Conservation (phyloP, 1,140 invertebrate genomes). For the Adoxophyes honmai region DNA sequence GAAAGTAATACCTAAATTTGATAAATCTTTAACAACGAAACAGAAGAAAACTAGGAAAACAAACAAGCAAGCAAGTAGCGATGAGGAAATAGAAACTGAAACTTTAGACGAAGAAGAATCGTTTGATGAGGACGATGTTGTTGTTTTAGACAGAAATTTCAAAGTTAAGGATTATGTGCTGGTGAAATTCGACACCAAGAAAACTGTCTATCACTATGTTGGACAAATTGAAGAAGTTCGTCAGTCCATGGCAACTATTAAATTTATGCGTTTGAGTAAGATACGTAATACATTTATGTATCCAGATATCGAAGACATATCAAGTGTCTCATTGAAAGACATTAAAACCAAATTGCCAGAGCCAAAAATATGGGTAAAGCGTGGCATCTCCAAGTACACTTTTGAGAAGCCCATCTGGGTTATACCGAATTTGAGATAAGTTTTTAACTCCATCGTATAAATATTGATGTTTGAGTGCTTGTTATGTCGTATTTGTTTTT, state of each 20-base stretch:
- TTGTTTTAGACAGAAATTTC: too few species aligned
- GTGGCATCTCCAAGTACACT: conserved; percentile 30
- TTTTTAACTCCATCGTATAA: too few species aligned
- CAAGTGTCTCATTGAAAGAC: conserved; percentile 27
- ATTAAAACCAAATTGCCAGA: conserved; percentile 33
- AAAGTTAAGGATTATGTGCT: conserved; percentile 37
- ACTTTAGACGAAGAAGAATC: too few species aligned
- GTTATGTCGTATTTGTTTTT: too few species aligned
- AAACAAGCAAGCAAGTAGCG: too few species aligned
- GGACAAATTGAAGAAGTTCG: conserved; percentile 34
- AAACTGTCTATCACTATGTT: conserved; percentile 36
- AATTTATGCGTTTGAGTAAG: conserved; percentile 35
- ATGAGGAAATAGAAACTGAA: too few species aligned
- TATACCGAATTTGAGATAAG: conserved; percentile 29
- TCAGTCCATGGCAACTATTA: conserved; percentile 32
- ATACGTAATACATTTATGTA: conserved; percentile 30
- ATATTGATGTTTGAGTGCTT: too few species aligned
- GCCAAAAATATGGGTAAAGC: conserved; percentile 32
- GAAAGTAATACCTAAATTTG: too few species aligned
- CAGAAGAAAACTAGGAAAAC: too few species aligned
- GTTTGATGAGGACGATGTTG: too few species aligned
- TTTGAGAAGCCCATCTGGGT: conserved; percentile 31
- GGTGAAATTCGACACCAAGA: conserved; percentile 38
- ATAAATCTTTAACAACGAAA: too few species aligned
- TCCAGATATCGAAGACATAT: conserved; percentile 30